A percentile compares a stretch with the other conserved stretches of the same genome.
Conservation (phyloP, 2,797 vertebrate species). For the Loris lydekkerianus region DNA sequence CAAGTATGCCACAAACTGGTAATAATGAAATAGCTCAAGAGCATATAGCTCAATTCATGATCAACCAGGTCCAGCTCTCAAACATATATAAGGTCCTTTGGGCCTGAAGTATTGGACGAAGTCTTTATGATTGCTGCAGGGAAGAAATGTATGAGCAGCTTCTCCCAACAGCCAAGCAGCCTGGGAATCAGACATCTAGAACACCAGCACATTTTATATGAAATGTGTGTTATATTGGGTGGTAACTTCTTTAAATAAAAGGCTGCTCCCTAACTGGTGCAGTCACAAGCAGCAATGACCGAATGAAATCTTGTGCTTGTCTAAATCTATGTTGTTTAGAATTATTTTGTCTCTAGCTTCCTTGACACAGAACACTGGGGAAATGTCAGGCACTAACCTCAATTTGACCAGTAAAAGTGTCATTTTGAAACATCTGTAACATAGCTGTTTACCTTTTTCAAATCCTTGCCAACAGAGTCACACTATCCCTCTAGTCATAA, state of each 20-base stretch:
- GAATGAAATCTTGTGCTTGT: neutral
- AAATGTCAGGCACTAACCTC: neutral
- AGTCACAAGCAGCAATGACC: neutral
- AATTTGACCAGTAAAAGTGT: neutral
- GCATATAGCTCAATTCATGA: neutral
- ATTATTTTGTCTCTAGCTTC: neutral
- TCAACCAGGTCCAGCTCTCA: neutral
- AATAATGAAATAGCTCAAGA: neutral
- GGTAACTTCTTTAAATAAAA: neutral
- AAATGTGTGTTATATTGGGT: neutral
- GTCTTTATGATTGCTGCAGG: neutral
- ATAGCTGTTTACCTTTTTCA: neutral
- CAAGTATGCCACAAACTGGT: neutral
- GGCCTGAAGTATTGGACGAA: neutral
- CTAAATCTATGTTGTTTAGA: neutral
- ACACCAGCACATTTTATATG: too few species aligned
- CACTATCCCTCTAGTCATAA: conserved; percentile 32
- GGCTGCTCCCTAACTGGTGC: neutral
- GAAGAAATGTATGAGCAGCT: neutral
- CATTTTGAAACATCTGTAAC: neutral
- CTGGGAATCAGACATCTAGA: neutral
- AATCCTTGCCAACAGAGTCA: conserved; percentile 7
- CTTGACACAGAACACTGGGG: neutral
- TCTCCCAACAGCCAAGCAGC: neutral
- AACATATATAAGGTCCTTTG: neutral